Percentiles rank a stretch among this genome's conserved stretches.
Evolutionary conservation across 1,140 invertebrate genomes (phyloP).

Genomic region (Phortica variegata): DNA sequence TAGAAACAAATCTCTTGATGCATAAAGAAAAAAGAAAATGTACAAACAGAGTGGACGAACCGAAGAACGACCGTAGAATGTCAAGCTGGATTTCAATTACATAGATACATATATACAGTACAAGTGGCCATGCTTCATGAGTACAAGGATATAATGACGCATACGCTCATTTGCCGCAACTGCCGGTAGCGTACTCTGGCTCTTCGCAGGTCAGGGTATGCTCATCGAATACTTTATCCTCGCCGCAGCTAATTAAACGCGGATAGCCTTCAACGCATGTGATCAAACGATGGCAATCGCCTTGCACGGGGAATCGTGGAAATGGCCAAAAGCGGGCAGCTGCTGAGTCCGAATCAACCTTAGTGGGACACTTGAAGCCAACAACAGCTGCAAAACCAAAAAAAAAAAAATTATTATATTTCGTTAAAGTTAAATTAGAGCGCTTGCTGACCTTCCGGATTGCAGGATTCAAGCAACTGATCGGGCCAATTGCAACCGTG

Average conservation of each 20-base stretch:
- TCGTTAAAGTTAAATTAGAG: neutral
- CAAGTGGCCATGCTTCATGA: too few relatives aligned
- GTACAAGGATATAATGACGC: too few relatives aligned
- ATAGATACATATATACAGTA: constrained; percentile 36
- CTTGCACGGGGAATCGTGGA: constrained; percentile 81
- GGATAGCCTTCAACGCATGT: constrained; percentile 86
- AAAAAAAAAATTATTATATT: neutral
- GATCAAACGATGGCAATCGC: constrained; percentile 80
- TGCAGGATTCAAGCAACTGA: constrained; percentile 79
- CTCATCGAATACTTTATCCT: constrained; percentile 83
- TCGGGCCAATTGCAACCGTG: constrained; percentile 94
- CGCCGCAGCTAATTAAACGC: constrained; percentile 80
- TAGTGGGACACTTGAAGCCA: constrained; percentile 81
- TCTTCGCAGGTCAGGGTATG: constrained; percentile 80
- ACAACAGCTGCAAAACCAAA: constrained; percentile 65
- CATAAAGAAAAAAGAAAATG: too few relatives aligned
- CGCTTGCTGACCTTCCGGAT: constrained; percentile 72
- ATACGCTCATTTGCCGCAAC: constrained; percentile 41
- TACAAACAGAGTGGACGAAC: too few relatives aligned
- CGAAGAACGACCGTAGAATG: too few relatives aligned
- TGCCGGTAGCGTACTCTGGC: constrained; percentile 46
- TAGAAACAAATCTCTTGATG: too few relatives aligned
- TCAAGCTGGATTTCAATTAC: too few relatives aligned
- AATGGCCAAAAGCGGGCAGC: constrained; percentile 87
- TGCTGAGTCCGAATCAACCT: constrained; percentile 74